Evolutionary conservation across 2,888 invertebrate genomes (phyloP).

Genomic region (Eupithecia inturbata): DNA sequence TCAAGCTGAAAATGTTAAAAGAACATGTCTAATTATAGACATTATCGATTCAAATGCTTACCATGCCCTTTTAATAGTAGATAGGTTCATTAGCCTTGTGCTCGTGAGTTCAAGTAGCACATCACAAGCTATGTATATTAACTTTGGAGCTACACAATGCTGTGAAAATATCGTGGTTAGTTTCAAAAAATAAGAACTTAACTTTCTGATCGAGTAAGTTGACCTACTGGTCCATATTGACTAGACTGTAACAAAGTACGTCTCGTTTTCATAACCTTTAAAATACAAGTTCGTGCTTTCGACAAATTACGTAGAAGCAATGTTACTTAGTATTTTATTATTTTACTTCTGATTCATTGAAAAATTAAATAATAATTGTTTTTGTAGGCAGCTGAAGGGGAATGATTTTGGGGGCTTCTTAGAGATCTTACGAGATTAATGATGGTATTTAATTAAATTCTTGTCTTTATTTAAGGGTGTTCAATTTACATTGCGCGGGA

Average conservation of each 20-base stretch:
- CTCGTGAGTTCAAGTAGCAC: too few species aligned
- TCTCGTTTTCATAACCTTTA: constrained; percentile 27
- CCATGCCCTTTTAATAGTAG: too few species aligned
- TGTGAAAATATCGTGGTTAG: background rate
- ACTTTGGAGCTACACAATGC: too few species aligned
- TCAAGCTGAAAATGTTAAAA: too few species aligned
- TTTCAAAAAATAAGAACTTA: background rate
- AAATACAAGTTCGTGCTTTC: constrained; percentile 32
- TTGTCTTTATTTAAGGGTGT: constrained; percentile 1
- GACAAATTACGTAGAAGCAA: constrained; percentile 32
- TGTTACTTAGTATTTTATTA: constrained; percentile 23
- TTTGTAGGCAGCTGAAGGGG: background rate
- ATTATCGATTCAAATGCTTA: too few species aligned
- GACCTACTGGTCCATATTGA: constrained; percentile 9
- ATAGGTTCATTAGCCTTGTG: too few species aligned
- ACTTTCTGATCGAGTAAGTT: background rate
- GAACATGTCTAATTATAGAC: too few species aligned
- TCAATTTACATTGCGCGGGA: background rate
- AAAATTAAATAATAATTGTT: constrained; percentile 30
- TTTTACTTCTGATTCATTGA: constrained; percentile 22
- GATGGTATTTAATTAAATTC: constrained; percentile 11
- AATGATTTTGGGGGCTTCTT: constrained; percentile 9
- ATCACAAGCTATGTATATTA: too few species aligned
- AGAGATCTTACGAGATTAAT: background rate
- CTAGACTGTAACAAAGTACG: background rate